Base-by-base conservation (phyloP, 2,797 vertebrate species). In the Bovichtus diacanthus region DNA sequence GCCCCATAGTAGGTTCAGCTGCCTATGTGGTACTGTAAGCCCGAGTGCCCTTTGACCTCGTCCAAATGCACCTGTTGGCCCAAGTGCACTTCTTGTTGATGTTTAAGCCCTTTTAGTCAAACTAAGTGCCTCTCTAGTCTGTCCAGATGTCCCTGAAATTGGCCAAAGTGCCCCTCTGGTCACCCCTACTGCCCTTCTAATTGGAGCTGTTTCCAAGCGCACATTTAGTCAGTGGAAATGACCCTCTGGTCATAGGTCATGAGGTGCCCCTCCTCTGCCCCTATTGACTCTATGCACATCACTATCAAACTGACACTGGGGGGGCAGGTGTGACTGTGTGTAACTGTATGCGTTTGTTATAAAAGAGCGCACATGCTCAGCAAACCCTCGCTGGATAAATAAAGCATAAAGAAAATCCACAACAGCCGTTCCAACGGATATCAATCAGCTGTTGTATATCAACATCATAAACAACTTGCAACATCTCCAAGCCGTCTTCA, bases 391-490 rank as follows among this genome's bases (percentile, higher is more conserved):
- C 13, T 6, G 34, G 68, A 63, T 61, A 80, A 84, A 87, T 59
- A 71, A 77, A 66, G 70, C 1, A 2, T 16, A 13, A 50, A 38
- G 34, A 47, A 76, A 72, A 83, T 68, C 73, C 67, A 69, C 59
- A 79, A 7, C 25, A 49, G 18, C 44, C 6, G 0, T 44, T 60
- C 51, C 43, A 62, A 9, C 21, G 3, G 68, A 50, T 44, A 86
- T 87, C 64, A 74, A 61, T 84, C 87, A 79, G 71, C 41, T 1
- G 39, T 39, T 76, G 62, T 56, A 21, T 47, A 69, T 68, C 74
- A 80, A 74, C 85, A 80, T 50, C 58, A 75, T 75, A 74, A 85
- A 88, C 56, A 25, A 72, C 55, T 25, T 13, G 1, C 25, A 76
- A 54, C 64, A 51, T 51, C 74, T 74, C 53, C 25, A 58, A 76